phyloP scores from a whole-genome alignment of 2,888 invertebrate genomes.

The Caenorhabditis sp. region DNA sequence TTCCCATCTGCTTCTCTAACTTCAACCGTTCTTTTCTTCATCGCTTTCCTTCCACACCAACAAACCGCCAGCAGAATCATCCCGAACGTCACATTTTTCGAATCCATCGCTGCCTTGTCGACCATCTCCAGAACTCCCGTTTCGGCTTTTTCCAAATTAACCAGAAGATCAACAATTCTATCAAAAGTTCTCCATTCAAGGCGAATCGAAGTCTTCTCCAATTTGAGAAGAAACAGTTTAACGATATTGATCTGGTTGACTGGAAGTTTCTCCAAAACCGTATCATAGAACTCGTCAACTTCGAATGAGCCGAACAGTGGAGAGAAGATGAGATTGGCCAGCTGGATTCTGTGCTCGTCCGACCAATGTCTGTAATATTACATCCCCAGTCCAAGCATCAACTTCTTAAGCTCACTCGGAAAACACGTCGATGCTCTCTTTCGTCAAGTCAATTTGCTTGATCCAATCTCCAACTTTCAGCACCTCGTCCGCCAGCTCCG shows the following conservation, averaged over 20 bases:
- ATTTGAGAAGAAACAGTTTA: constrained; percentile 29
- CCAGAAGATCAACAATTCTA: constrained; percentile 17
- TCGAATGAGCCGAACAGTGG: constrained; percentile 23
- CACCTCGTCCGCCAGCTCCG: constrained; percentile 16
- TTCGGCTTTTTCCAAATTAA: constrained; percentile 26
- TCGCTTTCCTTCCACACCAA: constrained; percentile 35
- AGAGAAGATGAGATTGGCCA: constrained; percentile 40
- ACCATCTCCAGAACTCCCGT: constrained; percentile 14
- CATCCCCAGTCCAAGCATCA: not conserved
- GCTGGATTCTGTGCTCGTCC: constrained; percentile 2
- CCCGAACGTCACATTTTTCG: constrained; percentile 34
- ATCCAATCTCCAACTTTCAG: constrained; percentile 48
- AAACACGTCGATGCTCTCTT: constrained; percentile 23
- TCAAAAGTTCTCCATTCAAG: constrained; percentile 35
- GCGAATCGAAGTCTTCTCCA: constrained; percentile 17
- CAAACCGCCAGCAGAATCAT: constrained; percentile 36
- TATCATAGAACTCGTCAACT: constrained; percentile 45
- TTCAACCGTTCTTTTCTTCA: not conserved
- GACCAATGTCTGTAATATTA: constrained; percentile 30
- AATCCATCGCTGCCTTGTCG: constrained; percentile 32
- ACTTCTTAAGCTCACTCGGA: constrained; percentile 17
- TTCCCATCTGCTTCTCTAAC: not conserved
- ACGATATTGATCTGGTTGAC: constrained; percentile 10
- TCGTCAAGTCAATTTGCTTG: constrained; percentile 27
- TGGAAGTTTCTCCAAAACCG: constrained; percentile 39